A percentile compares a stretch with the other conserved stretches of the same genome.
Evolutionary conservation across 2,888 invertebrate species (phyloP).

Genomic region (Drosophila antonietae): DNA sequence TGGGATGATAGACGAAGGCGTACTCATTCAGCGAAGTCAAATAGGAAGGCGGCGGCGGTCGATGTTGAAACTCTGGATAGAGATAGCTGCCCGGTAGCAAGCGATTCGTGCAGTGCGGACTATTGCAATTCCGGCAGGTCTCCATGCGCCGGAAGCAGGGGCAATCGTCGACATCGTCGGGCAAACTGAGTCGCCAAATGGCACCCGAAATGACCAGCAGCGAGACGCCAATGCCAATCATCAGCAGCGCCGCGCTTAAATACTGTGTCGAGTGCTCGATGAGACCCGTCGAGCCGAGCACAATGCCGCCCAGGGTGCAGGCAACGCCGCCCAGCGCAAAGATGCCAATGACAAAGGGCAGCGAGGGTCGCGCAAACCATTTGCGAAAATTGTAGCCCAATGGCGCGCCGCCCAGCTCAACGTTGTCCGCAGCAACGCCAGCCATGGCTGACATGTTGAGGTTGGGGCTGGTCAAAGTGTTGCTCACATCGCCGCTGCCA

Average conservation of each 20-base stretch:
- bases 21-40: slow-evolving; percentile 98
- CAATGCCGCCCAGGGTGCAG: slow-evolving; percentile 84
- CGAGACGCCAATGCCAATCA: slow-evolving; percentile 92
- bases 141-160: slow-evolving; percentile 87
- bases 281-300: slow-evolving; percentile 83
- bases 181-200: slow-evolving; percentile 95
- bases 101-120: slow-evolving; percentile 90
- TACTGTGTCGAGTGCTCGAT: slow-evolving; percentile 84
- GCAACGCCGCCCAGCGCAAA: slow-evolving; percentile 84
- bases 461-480: slow-evolving; percentile 28
- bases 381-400: slow-evolving; percentile 73
- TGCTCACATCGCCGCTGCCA: slow-evolving; percentile 38
- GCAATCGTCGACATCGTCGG: slow-evolving; percentile 89
- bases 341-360: slow-evolving; percentile 84
- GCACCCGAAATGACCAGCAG: slow-evolving; percentile 96
- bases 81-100: slow-evolving; percentile 93
- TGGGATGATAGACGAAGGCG: slow-evolving; percentile 90
- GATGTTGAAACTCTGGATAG: slow-evolving; percentile 97
- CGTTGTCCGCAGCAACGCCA: slow-evolving; percentile 15
- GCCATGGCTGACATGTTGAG: slow-evolving; percentile 39
- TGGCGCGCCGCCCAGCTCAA: slow-evolving; percentile 20
- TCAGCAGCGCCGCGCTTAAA: slow-evolving; percentile 83
- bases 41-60: slow-evolving; percentile 97
- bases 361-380: slow-evolving; percentile 83
- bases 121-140: slow-evolving; percentile 85